These are phyloP conservation scores for Sapajus apella DNA, from an alignment of 2,113 vertebrate species.

Conservation along the genomic window DNA sequence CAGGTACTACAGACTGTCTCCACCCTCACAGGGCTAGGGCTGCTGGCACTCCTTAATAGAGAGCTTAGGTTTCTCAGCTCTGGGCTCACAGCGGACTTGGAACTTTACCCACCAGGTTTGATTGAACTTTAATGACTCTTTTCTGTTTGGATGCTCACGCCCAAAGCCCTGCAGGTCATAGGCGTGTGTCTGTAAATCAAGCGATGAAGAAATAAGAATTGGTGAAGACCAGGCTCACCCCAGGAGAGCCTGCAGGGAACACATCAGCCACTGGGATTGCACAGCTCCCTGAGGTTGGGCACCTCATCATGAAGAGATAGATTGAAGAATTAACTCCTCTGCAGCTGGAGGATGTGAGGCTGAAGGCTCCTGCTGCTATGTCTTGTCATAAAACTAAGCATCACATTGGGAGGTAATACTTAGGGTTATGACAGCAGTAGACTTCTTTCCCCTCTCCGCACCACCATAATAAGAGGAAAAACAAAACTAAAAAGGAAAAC, in stretches of 20 bases:
- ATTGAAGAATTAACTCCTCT: not conserved
- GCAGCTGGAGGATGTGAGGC: not conserved
- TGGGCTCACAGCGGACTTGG: not conserved
- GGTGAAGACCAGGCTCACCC: slow-evolving; percentile 1
- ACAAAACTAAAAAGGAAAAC: not conserved
- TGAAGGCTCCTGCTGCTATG: not conserved
- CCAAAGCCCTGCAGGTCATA: slow-evolving; percentile 44
- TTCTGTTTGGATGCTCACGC: not conserved
- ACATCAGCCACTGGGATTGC: not conserved
- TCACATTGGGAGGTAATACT: not conserved
- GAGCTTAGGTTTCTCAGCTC: not conserved
- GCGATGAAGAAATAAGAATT: slow-evolving; percentile 48
- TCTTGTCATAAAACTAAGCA: not conserved
- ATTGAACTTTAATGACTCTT: slow-evolving; percentile 39
- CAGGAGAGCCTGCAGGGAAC: not conserved
- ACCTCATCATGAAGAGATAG: not conserved
- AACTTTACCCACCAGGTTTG: slow-evolving; percentile 7
- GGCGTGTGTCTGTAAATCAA: slow-evolving; percentile 45
- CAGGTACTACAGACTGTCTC: not conserved
- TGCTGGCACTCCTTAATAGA: not conserved
- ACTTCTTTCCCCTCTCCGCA: not conserved
- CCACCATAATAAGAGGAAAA: not conserved
- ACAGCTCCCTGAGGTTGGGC: not conserved
- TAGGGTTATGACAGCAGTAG: not conserved
- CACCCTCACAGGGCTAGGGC: not conserved